Conservation (phyloP, 1,140 invertebrate genomes). For the Heliconius hermathena region DNA sequence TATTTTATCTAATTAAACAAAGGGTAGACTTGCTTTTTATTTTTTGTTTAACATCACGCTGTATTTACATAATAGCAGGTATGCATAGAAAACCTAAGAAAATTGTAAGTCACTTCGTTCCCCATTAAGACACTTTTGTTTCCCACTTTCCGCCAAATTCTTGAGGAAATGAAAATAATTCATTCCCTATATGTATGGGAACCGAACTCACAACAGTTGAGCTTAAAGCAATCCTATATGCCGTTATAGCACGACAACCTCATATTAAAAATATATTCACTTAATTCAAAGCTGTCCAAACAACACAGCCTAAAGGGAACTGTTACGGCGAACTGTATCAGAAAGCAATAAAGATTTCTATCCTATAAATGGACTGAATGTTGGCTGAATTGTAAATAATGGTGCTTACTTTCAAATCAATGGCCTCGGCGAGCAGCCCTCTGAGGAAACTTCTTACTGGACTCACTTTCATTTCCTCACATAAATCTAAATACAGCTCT, state of each 20-base stretch:
- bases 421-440: constrained; percentile 52
- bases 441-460: constrained; percentile 65
- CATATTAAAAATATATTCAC: neutral
- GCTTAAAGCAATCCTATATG: too few relatives aligned
- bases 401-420: constrained; percentile 62
- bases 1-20: neutral
- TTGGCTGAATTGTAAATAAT: constrained; percentile 36
- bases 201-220: too few relatives aligned
- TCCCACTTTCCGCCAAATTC: too few relatives aligned
- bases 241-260: too few relatives aligned
- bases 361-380: constrained; percentile 31
- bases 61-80: too few relatives aligned
- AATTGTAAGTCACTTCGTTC: too few relatives aligned
- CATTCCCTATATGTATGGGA: too few relatives aligned
- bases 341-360: constrained; percentile 37
- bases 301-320: neutral
- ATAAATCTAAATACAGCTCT: constrained; percentile 67
- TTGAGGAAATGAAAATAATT: too few relatives aligned
- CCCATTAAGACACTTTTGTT: too few relatives aligned
- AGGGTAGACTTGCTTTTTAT: too few relatives aligned
- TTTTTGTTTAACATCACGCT: too few relatives aligned
- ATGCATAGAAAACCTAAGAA: neutral
- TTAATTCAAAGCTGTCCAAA: constrained; percentile 1
- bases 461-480: constrained; percentile 64
- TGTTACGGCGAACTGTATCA: constrained; percentile 22